Conservation (phyloP, 2,113 vertebrate species). For the Mormyrus lacerda region DNA sequence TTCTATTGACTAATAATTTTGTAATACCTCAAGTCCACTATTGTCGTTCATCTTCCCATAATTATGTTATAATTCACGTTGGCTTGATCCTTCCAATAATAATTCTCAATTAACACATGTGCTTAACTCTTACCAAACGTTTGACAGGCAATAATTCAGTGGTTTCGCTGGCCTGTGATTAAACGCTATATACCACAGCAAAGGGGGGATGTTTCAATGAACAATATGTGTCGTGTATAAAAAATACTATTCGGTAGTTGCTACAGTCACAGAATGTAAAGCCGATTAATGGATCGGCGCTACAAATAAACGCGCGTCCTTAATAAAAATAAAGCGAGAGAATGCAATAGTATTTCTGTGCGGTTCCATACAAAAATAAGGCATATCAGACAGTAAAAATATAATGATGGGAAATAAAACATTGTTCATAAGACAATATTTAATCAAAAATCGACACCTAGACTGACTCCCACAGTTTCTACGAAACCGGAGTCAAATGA, state of each 20-base stretch:
- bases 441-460: not conserved
- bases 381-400: not conserved
- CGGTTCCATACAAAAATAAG: not conserved
- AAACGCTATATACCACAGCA: constrained; percentile 16
- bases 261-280: not conserved
- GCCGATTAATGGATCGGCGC: not conserved
- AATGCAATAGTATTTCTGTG: not conserved
- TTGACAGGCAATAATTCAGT: constrained; percentile 24
- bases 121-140: constrained; percentile 9
- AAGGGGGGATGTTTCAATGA: not conserved
- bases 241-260: not conserved
- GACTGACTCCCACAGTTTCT: not conserved
- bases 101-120: constrained; percentile 28
- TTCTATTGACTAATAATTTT: constrained; percentile 7
- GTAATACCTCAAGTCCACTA: constrained; percentile 1
- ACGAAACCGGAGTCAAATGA: not conserved
- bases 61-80: constrained; percentile 22
- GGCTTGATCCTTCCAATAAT: constrained; percentile 16
- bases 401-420: not conserved
- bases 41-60: constrained; percentile 12
- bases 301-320: not conserved
- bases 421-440: not conserved
- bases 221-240: not conserved
- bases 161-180: constrained; percentile 16
- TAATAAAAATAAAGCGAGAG: not conserved